A percentile compares a stretch with the other conserved stretches of the same genome.
These are phyloP conservation scores for Otus scops DNA, from an alignment of 2,797 vertebrate genomes.

Conservation along the genomic window DNA sequence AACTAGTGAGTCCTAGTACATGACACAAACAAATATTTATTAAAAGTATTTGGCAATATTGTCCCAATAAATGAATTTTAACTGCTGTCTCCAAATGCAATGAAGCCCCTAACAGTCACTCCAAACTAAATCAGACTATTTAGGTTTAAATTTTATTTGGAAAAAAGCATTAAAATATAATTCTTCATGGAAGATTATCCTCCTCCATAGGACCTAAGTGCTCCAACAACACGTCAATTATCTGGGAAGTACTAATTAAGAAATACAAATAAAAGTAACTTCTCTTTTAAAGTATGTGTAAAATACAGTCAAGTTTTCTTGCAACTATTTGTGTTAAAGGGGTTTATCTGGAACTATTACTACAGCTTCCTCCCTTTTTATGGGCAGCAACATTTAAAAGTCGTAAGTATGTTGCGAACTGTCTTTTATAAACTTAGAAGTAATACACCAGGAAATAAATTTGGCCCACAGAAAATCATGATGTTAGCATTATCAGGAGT, in stretches of 20 bases:
- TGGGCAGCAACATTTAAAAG: neutral
- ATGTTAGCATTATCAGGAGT: neutral
- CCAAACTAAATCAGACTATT: neutral
- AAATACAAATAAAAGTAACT: neutral
- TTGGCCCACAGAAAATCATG: neutral
- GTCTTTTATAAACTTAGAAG: neutral
- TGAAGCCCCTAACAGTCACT: neutral
- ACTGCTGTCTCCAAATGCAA: neutral
- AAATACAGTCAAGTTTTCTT: neutral
- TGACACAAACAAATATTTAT: neutral
- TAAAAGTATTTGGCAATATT: neutral
- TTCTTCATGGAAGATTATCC: neutral
- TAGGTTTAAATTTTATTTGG: neutral
- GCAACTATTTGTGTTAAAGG: neutral
- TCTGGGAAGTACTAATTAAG: neutral
- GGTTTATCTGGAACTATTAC: neutral
- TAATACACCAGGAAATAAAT: neutral
- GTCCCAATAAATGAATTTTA: neutral
- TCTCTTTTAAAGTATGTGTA: neutral
- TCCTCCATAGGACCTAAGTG: neutral
- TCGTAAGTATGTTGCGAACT: neutral
- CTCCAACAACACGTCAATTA: accelerated
- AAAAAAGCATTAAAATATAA: neutral
- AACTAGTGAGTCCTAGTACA: neutral
- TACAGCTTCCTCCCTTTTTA: neutral